Base-by-base conservation (phyloP, 2,797 vertebrate genomes). In the Trematomus bernacchii region DNA sequence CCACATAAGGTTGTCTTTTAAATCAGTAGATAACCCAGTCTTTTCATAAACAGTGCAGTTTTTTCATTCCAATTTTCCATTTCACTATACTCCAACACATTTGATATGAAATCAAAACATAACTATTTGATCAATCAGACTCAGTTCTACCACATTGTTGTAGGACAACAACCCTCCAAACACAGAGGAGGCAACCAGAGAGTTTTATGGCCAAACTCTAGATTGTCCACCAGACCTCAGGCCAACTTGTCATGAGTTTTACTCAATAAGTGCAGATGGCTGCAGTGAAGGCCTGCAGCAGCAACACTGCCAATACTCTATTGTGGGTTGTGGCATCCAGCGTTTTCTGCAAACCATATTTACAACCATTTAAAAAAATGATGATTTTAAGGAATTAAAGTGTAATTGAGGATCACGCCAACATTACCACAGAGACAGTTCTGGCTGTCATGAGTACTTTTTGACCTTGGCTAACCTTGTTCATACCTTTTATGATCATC, bases 221-320 rank as follows among this genome's bases (percentile, higher is more conserved):
- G 37, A 47, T 76, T 58, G 48, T 80, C 46, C n/a, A 47, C 58
- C 53, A 19, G 64, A 72, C 69, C 47, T 66, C 30, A 3, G 47
- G 55, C 70, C 63, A 85, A 30, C 57, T 55, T 37, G 72, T 72
- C 61, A 42, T 58, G 86, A 64, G 66, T 66, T 83, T 67, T 40
- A 76, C 50, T 69, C 64, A 27, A 58, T 23, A 75, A 67, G 71
- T 82, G 58, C 74, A 76, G 71, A 85, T 80, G 78, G 75, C 65
- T 73, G 46, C 50, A 68, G 67, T 3, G 43, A 68, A 70, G 69
- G 47, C 63, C 66, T 85, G 82, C 70, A 80, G 82, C 77, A 67
- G 37, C 61, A 40, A 14, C 40, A 43, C 1, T 59, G 66, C 71
- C 79, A 83, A 19, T 21, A 15, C 15, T 68, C 53, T 19, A 30